These are phyloP conservation scores for Hemiprocne comata DNA, from an alignment of 2,113 vertebrate genomes.

Conservation along the genomic window DNA sequence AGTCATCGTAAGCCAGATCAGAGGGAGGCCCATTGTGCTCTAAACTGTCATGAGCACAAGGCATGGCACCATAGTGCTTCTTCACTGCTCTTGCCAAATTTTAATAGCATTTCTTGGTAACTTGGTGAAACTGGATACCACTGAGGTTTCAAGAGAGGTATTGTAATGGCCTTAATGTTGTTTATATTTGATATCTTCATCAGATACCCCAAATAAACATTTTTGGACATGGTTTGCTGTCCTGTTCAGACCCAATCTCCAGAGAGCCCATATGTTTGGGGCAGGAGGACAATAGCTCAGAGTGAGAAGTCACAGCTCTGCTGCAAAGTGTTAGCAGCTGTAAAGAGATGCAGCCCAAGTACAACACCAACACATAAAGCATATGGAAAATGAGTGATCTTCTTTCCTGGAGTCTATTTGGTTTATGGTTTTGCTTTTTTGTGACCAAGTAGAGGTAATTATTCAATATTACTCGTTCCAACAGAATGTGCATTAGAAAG, in stretches of 20 bases:
- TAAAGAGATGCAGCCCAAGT: not conserved
- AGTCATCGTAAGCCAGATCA: not conserved
- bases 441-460: not conserved
- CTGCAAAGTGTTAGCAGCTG: constrained; percentile 27
- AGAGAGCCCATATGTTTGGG: not conserved
- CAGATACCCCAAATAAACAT: constrained; percentile 32
- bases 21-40: not conserved
- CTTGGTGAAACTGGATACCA: constrained; percentile 42
- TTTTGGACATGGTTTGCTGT: constrained; percentile 1
- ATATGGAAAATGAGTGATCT: not conserved
- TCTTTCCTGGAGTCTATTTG: constrained; percentile 28
- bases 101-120: constrained; percentile 59
- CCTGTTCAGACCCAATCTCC: constrained; percentile 5
- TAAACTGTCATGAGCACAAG: not conserved
- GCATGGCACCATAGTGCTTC: not conserved
- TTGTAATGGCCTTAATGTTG: constrained; percentile 22
- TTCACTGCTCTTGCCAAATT: constrained; percentile 42
- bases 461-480: not conserved
- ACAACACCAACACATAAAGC: not conserved
- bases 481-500: not conserved
- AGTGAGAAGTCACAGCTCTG: constrained; percentile 12
- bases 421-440: constrained; percentile 1
- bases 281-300: not conserved
- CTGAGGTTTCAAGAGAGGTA: not conserved
- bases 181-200: constrained; percentile 35